phyloP scores from a whole-genome alignment of 1,140 invertebrate species.

The Matsumurasca onukii region DNA sequence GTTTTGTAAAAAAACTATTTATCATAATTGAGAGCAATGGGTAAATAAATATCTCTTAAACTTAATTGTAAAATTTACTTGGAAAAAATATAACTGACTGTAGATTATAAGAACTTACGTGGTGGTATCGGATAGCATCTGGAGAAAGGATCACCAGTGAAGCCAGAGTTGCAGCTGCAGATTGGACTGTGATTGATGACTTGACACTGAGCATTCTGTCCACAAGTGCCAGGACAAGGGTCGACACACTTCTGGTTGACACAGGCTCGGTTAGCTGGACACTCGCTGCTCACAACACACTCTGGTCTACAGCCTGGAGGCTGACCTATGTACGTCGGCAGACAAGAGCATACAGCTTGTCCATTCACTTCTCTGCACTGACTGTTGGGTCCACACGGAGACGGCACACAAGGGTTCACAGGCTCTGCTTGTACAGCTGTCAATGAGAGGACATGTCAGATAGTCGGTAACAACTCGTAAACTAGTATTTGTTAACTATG shows the following conservation, averaged over 20 bases:
- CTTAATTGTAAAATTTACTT: background rate
- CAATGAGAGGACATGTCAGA: no score
- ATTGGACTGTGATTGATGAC: slow-evolving; percentile 56
- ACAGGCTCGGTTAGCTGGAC: slow-evolving; percentile 53
- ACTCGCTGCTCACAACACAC: slow-evolving; percentile 53
- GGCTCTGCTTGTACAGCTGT: slow-evolving; percentile 41
- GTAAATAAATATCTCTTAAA: background rate
- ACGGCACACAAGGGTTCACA: slow-evolving; percentile 60
- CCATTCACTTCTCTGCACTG: slow-evolving; percentile 53
- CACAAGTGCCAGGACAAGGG: slow-evolving; percentile 55
- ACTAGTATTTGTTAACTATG: no score
- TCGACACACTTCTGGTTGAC: slow-evolving; percentile 53
- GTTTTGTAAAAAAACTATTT: no score
- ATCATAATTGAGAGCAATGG: background rate
- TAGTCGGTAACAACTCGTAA: no score
- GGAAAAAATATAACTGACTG: background rate
- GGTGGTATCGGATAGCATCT: slow-evolving; percentile 43
- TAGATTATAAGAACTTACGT: slow-evolving; percentile 37
- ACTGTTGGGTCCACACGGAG: slow-evolving; percentile 67
- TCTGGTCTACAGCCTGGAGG: slow-evolving; percentile 53
- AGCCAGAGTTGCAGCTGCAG: slow-evolving; percentile 55
- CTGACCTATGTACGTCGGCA: slow-evolving; percentile 50
- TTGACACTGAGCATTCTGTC: slow-evolving; percentile 57
- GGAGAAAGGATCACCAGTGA: slow-evolving; percentile 54
- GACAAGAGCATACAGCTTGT: slow-evolving; percentile 53